Evolutionary conservation across 2,888 invertebrate species (phyloP).

Genomic region (Taenaris catops): DNA sequence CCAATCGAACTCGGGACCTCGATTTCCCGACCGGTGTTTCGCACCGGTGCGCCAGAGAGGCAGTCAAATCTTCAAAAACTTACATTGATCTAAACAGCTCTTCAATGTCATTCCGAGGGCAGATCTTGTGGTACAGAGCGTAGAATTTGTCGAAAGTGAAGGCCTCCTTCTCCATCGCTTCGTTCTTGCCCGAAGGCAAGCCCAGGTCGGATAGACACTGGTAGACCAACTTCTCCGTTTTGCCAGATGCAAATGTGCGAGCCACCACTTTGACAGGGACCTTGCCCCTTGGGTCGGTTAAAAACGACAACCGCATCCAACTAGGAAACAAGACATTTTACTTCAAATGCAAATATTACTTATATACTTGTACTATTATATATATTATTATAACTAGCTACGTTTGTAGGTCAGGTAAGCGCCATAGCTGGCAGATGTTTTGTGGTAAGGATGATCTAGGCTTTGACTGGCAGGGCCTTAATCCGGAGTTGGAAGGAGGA

Average conservation of each 20-base stretch:
- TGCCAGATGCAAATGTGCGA: conserved; percentile 99
- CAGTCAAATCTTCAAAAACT: no score
- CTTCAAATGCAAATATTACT: neutral
- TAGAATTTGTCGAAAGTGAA: conserved; percentile 99
- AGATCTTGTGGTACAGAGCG: conserved; percentile 98
- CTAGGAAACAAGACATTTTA: conserved; percentile 76
- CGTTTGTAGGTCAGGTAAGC: no score
- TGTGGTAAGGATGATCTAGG: no score
- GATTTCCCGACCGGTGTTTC: no score
- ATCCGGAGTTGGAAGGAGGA: no score
- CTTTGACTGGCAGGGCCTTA: no score
- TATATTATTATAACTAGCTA: no score
- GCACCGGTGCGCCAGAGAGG: no score
- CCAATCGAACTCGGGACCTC: no score
- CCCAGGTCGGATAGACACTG: conserved; percentile 96
- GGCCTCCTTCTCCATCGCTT: conserved; percentile 94
- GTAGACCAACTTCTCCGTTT: conserved; percentile 98
- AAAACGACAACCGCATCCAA: conserved; percentile 98
- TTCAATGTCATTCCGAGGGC: conserved; percentile 98
- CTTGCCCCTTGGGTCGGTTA: conserved; percentile 95
- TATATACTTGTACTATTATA: no score
- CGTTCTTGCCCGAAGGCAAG: conserved; percentile 96
- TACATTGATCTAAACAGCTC: conserved; percentile 97
- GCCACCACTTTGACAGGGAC: conserved; percentile 98
- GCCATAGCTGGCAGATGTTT: no score